Evolutionary conservation across 2,888 invertebrate species (phyloP).

Genomic region (Achlya flavicornis): DNA sequence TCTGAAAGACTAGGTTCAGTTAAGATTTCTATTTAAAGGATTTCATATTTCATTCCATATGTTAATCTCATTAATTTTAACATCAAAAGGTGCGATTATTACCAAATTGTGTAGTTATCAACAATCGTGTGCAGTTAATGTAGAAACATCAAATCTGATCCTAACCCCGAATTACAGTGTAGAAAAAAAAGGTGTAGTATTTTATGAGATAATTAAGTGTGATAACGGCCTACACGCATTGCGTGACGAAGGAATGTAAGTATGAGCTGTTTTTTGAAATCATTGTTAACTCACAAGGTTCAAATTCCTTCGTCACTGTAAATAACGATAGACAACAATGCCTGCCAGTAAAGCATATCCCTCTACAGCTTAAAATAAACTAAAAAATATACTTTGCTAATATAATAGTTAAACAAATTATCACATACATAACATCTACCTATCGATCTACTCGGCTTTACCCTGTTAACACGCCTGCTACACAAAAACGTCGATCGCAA

Average conservation of each 20-base stretch:
- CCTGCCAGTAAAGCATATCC: slow-evolving; percentile 57
- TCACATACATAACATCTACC: slow-evolving; percentile 81
- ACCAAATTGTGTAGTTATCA: neutral
- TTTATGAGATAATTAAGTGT: slow-evolving; percentile 47
- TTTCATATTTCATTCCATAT: neutral
- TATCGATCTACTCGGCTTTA: slow-evolving; percentile 64
- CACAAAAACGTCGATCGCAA: slow-evolving; percentile 41
- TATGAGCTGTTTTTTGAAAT: slow-evolving; percentile 8
- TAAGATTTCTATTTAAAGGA: neutral
- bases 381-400: slow-evolving; percentile 42
- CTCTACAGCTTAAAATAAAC: slow-evolving; percentile 57
- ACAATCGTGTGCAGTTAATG: neutral
- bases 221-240: slow-evolving; percentile 51
- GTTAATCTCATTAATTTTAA: neutral
- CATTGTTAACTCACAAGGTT: slow-evolving; percentile 20
- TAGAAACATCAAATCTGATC: neutral
- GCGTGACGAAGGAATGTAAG: slow-evolving; percentile 41
- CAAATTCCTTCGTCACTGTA: slow-evolving; percentile 50
- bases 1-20: no score
- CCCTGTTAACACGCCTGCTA: slow-evolving; percentile 38
- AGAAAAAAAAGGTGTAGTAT: slow-evolving; percentile 19
- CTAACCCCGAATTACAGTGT: neutral
- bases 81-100: neutral
- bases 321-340: slow-evolving; percentile 36
- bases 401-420: slow-evolving; percentile 39